Evolutionary conservation across 2,113 vertebrate genomes (phyloP).

Genomic region (Gopherus flavomarginatus): DNA sequence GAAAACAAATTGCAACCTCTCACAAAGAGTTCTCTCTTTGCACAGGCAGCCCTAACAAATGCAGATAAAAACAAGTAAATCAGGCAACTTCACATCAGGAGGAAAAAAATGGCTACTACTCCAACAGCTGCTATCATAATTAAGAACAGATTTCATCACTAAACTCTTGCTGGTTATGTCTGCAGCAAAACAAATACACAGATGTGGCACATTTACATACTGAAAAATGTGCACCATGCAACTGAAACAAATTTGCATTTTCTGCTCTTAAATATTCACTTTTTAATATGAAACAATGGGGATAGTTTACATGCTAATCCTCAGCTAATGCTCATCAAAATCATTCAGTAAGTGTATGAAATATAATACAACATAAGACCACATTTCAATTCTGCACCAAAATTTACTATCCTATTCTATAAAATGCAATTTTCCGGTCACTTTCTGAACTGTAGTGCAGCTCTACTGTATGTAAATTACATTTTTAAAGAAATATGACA

Average conservation of each 20-base stretch:
- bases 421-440: conserved; percentile 53
- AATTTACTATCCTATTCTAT: conserved; percentile 51
- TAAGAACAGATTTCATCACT: conserved; percentile 88
- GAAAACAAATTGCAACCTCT: conserved; percentile 82
- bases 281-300: conserved; percentile 69
- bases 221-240: conserved; percentile 68
- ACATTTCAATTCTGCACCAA: conserved; percentile 54
- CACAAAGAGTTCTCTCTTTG: conserved; percentile 78
- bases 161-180: conserved; percentile 83
- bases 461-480: conserved; percentile 34
- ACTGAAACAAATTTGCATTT: conserved; percentile 76
- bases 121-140: conserved; percentile 86
- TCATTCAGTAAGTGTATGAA: conserved; percentile 54
- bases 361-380: conserved; percentile 31
- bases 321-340: conserved; percentile 63
- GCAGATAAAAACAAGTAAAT: conserved; percentile 82
- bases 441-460: conserved; percentile 46
- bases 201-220: conserved; percentile 81
- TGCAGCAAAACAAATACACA: conserved; percentile 85
- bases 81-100: conserved; percentile 82
- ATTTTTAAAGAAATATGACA: conserved; percentile 52
- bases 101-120: conserved; percentile 74
- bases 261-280: conserved; percentile 71
- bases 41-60: conserved; percentile 80
- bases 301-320: conserved; percentile 65